phyloP scores from a whole-genome alignment of 37 sponge, comb jelly and placozoan genomes.

The Ephydatia muelleri region DNA sequence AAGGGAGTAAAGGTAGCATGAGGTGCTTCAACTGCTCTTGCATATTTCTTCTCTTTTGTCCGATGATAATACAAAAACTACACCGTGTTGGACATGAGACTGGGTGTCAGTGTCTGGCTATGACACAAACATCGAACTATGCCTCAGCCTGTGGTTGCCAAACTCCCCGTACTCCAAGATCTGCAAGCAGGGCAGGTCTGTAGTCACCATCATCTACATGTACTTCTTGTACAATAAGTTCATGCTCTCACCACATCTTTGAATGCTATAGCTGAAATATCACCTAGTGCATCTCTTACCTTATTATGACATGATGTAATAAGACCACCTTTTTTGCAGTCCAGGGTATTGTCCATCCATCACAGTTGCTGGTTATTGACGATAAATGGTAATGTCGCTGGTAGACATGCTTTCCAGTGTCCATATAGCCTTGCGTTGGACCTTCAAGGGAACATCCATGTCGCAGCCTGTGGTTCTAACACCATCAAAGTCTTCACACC shows the following conservation, averaged over 20 bases:
- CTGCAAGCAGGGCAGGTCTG: constrained; percentile 33
- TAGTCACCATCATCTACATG: constrained; percentile 8
- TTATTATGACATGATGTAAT: constrained; percentile 41
- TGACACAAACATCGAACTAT: constrained; percentile 58
- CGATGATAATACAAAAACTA: constrained; percentile 2
- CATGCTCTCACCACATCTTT: constrained; percentile 37
- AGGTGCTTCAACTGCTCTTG: constrained; percentile 4
- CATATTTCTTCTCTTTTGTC: constrained; percentile 40
- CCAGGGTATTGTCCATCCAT: constrained; percentile 45
- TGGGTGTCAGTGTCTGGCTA: constrained; percentile 55
- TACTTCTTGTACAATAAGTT: constrained; percentile 13
- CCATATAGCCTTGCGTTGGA: too few relatives aligned
- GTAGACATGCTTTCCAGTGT: too few relatives aligned
- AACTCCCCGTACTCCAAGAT: constrained; percentile 48
- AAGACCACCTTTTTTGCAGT: constrained; percentile 41
- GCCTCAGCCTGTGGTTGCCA: constrained; percentile 49
- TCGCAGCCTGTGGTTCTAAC: too few relatives aligned
- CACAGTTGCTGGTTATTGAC: too few relatives aligned
- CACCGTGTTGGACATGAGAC: constrained; percentile 2
- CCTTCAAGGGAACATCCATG: too few relatives aligned
- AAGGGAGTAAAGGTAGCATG: constrained; percentile 46
- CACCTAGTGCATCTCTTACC: constrained; percentile 47
- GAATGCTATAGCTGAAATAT: constrained; percentile 34
- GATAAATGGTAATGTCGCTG: too few relatives aligned
- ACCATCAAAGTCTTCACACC: too few relatives aligned